A percentile compares a stretch with the other conserved stretches of the same genome.
phyloP scores from a whole-genome alignment of 2,113 vertebrate genomes.

The Hystrix cristata region DNA sequence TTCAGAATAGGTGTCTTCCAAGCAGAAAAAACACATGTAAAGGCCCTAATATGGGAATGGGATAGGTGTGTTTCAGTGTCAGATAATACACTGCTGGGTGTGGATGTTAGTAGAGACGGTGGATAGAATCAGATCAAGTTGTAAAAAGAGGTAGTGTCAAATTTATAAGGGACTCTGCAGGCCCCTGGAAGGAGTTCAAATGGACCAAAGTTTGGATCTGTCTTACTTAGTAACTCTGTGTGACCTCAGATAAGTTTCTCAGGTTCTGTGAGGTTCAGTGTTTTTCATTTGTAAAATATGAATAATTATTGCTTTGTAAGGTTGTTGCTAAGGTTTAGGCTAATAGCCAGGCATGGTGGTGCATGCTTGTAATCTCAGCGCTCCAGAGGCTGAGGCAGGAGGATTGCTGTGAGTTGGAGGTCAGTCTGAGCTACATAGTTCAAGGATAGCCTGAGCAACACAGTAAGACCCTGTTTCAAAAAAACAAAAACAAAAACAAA shows the following conservation, averaged over 20 bases:
- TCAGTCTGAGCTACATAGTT: not conserved
- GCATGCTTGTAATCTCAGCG: not conserved
- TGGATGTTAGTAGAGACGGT: not conserved
- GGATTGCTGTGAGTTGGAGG: not conserved
- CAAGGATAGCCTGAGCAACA: not conserved
- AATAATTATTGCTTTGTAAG: not conserved
- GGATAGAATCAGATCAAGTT: not conserved
- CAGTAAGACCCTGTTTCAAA: not conserved
- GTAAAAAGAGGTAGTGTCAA: not conserved
- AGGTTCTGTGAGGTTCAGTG: not conserved
- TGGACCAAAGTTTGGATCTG: not conserved
- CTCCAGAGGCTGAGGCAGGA: not conserved
- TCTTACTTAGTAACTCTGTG: not conserved
- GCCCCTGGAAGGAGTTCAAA: not conserved
- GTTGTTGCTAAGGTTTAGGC: not conserved
- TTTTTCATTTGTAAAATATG: slow-evolving; percentile 37
- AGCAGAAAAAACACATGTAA: not conserved
- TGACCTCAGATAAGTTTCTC: not conserved
- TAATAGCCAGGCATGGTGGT: not conserved
- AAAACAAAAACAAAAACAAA: not conserved
- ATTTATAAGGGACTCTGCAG: not conserved
- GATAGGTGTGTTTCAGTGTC: not conserved
- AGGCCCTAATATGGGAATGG: not conserved
- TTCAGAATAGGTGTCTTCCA: not conserved
- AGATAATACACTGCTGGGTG: not conserved